phyloP scores from a whole-genome alignment of 2,797 vertebrate genomes.

The Oreochromis mossambicus region DNA sequence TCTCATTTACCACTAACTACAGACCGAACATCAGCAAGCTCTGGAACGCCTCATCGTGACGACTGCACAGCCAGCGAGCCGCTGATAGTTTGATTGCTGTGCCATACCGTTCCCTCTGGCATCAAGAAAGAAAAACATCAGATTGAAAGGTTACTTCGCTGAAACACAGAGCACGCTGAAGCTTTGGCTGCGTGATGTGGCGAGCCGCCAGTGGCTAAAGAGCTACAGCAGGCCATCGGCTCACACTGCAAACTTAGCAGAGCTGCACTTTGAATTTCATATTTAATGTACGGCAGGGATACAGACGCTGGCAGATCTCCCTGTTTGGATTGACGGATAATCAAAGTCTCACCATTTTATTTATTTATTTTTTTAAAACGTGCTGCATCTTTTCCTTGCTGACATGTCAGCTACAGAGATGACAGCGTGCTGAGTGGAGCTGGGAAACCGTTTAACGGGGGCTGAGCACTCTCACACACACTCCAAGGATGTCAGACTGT shows the following conservation, averaged over 20 bases:
- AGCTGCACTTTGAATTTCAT: not conserved
- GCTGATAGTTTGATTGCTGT: not conserved
- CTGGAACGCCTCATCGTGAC: not conserved
- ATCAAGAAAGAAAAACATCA: not conserved
- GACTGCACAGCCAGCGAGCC: not conserved
- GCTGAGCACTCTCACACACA: not conserved
- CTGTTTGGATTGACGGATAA: not conserved
- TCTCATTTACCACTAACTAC: not conserved
- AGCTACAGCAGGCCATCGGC: not conserved
- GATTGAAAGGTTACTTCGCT: not conserved
- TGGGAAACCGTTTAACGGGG: not conserved
- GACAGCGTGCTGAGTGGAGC: not conserved
- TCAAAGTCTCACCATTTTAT: not conserved
- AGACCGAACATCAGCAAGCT: not conserved
- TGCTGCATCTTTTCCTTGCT: not conserved
- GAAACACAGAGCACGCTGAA: not conserved
- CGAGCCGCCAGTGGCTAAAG: not conserved
- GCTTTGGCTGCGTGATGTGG: not conserved
- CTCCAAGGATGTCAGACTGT: not conserved
- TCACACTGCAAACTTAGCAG: not conserved
- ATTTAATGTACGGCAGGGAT: not conserved
- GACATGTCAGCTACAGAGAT: not conserved
- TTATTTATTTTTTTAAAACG: not conserved
- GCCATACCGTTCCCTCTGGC: not conserved
- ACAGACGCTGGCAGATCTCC: not conserved